Conservation (phyloP, 2,888 invertebrate genomes). For the Ctena decussata region DNA sequence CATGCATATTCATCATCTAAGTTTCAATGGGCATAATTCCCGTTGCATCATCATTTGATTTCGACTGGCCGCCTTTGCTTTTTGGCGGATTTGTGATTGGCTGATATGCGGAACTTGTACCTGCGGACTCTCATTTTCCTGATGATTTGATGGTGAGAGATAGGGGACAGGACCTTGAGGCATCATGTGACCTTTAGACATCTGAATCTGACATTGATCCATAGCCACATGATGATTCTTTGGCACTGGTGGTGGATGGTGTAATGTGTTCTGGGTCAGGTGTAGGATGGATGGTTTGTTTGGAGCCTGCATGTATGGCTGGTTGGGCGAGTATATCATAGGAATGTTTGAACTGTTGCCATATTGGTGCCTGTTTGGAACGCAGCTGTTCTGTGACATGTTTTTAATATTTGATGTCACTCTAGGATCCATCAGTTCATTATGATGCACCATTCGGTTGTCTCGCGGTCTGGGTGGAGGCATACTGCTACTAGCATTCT, state of each 20-base stretch:
- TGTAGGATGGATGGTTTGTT: slow-evolving; percentile 60
- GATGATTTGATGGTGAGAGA: slow-evolving; percentile 39
- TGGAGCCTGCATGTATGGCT: slow-evolving; percentile 61
- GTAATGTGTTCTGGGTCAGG: slow-evolving; percentile 47
- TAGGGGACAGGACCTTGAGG: slow-evolving; percentile 52
- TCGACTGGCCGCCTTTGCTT: slow-evolving; percentile 79
- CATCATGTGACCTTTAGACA: slow-evolving; percentile 48
- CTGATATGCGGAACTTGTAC: slow-evolving; percentile 86
- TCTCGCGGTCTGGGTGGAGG: slow-evolving; percentile 46
- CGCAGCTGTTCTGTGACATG: slow-evolving; percentile 38
- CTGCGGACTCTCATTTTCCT: slow-evolving; percentile 83
- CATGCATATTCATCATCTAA: slow-evolving; percentile 37
- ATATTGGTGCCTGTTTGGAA: slow-evolving; percentile 44
- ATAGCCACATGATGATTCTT: slow-evolving; percentile 59
- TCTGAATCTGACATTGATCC: slow-evolving; percentile 34
- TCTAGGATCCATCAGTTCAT: slow-evolving; percentile 27
- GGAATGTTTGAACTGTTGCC: slow-evolving; percentile 38
- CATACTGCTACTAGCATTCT: slow-evolving; percentile 42
- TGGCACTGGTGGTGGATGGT: slow-evolving; percentile 42
- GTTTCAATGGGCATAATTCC: slow-evolving; percentile 66
- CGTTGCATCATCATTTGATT: slow-evolving; percentile 73
- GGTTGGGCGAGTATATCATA: slow-evolving; percentile 52
- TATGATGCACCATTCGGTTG: slow-evolving; percentile 39
- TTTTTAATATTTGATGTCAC: slow-evolving; percentile 68
- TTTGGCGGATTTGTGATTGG: slow-evolving; percentile 85